Percentiles rank a stretch among this genome's conserved stretches.
Evolutionary conservation across 2,888 invertebrate genomes (phyloP).

Genomic region (Atethmia centrago): DNA sequence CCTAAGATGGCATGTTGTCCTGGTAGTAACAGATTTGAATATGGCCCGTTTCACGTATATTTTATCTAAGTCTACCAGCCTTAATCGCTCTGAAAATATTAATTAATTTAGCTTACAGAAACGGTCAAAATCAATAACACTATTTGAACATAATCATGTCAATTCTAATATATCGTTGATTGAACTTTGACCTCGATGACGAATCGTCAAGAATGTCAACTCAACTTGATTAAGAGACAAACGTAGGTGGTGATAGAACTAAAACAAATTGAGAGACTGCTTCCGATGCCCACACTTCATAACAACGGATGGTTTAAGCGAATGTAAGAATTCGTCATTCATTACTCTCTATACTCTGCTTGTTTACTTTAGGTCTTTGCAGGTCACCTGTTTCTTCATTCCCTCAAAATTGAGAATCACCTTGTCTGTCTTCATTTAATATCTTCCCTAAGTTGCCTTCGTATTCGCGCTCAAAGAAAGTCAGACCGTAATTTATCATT

Average conservation of each 20-base stretch:
- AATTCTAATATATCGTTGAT: not conserved
- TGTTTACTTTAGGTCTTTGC: too few species aligned
- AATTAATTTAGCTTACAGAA: not conserved
- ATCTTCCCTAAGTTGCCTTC: too few species aligned
- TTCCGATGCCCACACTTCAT: slow-evolving; percentile 40
- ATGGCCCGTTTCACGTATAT: not conserved
- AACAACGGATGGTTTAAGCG: not conserved
- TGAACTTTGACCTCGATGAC: slow-evolving; percentile 13
- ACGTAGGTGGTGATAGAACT: slow-evolving; percentile 39
- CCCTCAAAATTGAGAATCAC: too few species aligned
- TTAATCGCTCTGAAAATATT: not conserved
- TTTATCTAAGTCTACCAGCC: not conserved
- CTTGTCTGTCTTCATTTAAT: too few species aligned
- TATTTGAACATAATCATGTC: not conserved
- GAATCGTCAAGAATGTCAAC: not conserved
- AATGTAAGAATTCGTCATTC: slow-evolving; percentile 10
- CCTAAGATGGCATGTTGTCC: not conserved
- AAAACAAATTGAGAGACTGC: slow-evolving; percentile 32
- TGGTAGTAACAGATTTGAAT: not conserved
- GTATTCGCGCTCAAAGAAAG: too few species aligned
- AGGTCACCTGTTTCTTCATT: too few species aligned
- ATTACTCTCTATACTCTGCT: not conserved
- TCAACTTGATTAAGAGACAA: not conserved
- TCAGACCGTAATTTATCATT: too few species aligned
- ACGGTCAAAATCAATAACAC: not conserved